Conservation (phyloP, 2,797 vertebrate genomes). For the Pelodytes ibericus region DNA sequence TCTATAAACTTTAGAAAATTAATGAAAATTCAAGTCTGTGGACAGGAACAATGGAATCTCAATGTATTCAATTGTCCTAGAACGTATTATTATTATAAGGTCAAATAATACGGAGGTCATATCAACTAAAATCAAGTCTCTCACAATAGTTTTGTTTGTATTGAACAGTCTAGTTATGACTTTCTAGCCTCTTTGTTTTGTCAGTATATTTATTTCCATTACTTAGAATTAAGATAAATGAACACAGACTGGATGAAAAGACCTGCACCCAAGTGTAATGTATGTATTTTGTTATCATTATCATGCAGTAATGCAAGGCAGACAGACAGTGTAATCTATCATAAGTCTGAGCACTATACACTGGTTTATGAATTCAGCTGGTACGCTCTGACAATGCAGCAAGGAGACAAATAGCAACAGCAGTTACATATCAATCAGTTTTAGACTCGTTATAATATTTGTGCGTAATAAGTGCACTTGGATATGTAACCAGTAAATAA, state of each 20-base stretch:
- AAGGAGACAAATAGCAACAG: constrained; percentile 24
- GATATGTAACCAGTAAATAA: constrained; percentile 31
- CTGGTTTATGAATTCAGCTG: constrained; percentile 33
- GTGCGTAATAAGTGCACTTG: not conserved
- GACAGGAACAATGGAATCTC: too few relatives aligned
- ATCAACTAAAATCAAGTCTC: not conserved
- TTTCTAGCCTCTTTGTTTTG: constrained; percentile 18
- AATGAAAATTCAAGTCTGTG: too few relatives aligned
- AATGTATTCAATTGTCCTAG: not conserved
- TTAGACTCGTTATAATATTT: constrained; percentile 13
- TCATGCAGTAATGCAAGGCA: constrained; percentile 40
- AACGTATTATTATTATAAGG: not conserved
- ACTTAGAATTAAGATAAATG: constrained; percentile 40
- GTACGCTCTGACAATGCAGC: constrained; percentile 16
- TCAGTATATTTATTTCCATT: constrained; percentile 15
- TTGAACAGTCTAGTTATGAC: constrained; percentile 1
- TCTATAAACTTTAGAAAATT: too few relatives aligned
- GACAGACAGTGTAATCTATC: constrained; percentile 45
- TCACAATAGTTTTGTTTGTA: not conserved
- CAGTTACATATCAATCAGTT: constrained; percentile 45
- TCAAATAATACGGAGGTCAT: not conserved
- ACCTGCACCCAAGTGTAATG: constrained; percentile 2
- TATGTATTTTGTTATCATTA: constrained; percentile 46
- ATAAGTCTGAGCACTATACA: constrained; percentile 23
- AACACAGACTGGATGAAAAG: constrained; percentile 20